A percentile compares a stretch with the other conserved stretches of the same genome.
These are phyloP conservation scores for Gadus chalcogrammus DNA, from an alignment of 2,113 vertebrate species.

Conservation along the genomic window DNA sequence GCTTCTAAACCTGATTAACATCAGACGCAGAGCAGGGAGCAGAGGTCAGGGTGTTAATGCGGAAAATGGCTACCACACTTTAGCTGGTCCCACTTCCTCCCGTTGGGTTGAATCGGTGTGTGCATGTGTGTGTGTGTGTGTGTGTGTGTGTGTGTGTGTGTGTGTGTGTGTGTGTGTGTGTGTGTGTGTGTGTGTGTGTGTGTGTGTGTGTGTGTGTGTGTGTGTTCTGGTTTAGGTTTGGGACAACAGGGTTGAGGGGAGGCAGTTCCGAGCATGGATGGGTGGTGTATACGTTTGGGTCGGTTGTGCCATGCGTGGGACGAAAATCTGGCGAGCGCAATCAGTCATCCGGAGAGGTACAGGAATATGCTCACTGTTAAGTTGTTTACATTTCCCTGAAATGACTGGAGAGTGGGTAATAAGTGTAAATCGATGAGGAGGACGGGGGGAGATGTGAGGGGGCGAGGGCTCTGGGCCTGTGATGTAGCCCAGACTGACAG, in stretches of 20 bases:
- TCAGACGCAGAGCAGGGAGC: constrained; percentile 33
- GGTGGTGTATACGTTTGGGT: not conserved
- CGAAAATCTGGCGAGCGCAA: constrained; percentile 36
- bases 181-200: too few relatives aligned
- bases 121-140: too few relatives aligned
- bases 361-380: constrained; percentile 46
- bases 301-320: constrained; percentile 11
- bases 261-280: not conserved
- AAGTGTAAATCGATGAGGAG: constrained; percentile 48
- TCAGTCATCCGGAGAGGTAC: constrained; percentile 37
- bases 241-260: constrained; percentile 11
- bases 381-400: constrained; percentile 56
- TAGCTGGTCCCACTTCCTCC: constrained; percentile 21
- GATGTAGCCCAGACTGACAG: constrained; percentile 53
- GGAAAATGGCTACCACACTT: constrained; percentile 58
- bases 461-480: constrained; percentile 31
- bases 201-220: too few relatives aligned
- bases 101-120: not conserved
- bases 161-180: too few relatives aligned
- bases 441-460: constrained; percentile 33
- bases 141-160: too few relatives aligned
- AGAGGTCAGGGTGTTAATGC: constrained; percentile 50
- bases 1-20: constrained; percentile 45
- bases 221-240: not conserved
- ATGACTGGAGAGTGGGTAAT: constrained; percentile 52